A percentile compares a stretch with the other conserved stretches of the same genome.
These are phyloP conservation scores for Chlorodrepanis virens DNA, from an alignment of 2,113 vertebrate species.

Conservation along the genomic window DNA sequence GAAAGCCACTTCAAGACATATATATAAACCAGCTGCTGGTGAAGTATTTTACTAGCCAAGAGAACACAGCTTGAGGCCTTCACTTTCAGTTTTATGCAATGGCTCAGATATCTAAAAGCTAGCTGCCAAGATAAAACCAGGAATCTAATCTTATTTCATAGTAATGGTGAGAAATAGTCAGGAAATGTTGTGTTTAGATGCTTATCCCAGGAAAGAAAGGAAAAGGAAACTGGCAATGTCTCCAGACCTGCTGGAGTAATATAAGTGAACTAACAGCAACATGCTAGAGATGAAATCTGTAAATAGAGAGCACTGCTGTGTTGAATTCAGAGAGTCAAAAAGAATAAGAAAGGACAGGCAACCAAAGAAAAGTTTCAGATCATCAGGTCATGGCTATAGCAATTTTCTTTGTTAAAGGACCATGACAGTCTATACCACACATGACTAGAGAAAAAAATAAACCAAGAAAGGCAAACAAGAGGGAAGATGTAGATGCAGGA, in stretches of 20 bases:
- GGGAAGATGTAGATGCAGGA: rapidly evolving
- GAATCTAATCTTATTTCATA: not conserved
- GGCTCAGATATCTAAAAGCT: not conserved
- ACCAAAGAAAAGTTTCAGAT: not conserved
- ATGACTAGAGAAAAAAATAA: not conserved
- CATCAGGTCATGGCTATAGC: not conserved
- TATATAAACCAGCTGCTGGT: not conserved
- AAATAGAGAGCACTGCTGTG: not conserved
- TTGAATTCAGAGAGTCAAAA: not conserved
- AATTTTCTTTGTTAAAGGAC: not conserved
- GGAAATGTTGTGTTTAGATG: not conserved
- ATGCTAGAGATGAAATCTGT: not conserved
- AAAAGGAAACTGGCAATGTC: not conserved
- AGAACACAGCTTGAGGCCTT: not conserved
- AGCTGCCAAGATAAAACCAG: not conserved
- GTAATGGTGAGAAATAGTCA: not conserved
- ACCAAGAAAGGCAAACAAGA: rapidly evolving
- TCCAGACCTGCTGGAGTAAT: not conserved
- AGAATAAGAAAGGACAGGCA: not conserved
- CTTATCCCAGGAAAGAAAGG: not conserved
- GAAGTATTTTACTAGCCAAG: not conserved
- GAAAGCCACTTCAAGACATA: not conserved
- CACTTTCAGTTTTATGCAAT: not conserved
- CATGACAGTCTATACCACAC: not conserved
- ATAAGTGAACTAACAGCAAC: not conserved